Evolutionary conservation across 2,797 vertebrate species (phyloP).

Genomic region (Spinus pinus): DNA sequence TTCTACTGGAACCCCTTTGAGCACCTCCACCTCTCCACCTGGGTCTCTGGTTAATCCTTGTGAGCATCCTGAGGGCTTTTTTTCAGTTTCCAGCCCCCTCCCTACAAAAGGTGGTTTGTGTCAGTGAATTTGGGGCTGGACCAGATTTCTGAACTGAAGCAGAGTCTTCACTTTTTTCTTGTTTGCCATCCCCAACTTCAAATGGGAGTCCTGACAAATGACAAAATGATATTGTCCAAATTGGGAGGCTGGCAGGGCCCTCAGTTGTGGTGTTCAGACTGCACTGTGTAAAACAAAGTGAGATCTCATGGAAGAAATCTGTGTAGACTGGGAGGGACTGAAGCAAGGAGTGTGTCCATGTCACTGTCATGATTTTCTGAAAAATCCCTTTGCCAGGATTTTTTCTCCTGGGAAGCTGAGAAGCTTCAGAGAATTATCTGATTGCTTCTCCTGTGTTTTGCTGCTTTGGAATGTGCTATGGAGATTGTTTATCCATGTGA

Average conservation of each 20-base stretch:
- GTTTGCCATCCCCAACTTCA: neutral
- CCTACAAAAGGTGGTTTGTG: neutral
- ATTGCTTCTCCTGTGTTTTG: too few relatives aligned
- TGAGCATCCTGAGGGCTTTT: neutral
- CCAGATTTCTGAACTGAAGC: neutral
- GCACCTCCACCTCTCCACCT: neutral
- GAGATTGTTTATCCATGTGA: too few relatives aligned
- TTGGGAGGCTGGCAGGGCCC: neutral
- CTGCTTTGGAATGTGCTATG: too few relatives aligned
- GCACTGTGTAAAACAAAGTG: neutral
- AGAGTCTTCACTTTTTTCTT: neutral
- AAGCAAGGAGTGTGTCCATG: neutral
- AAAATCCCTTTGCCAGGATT: neutral
- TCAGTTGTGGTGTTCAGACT: neutral
- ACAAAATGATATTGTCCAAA: neutral
- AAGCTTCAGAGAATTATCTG: too few relatives aligned
- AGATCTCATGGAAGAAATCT: neutral
- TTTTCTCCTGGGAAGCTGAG: too few relatives aligned
- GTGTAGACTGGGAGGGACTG: neutral
- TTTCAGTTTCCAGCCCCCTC: neutral
- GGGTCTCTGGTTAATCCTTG: conserved; percentile 6
- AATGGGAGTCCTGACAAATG: neutral
- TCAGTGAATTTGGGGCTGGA: neutral
- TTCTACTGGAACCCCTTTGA: neutral
- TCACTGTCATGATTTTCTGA: neutral